These are phyloP conservation scores for Andrena haemorrhoa DNA, from an alignment of 2,888 invertebrate genomes.

Conservation along the genomic window DNA sequence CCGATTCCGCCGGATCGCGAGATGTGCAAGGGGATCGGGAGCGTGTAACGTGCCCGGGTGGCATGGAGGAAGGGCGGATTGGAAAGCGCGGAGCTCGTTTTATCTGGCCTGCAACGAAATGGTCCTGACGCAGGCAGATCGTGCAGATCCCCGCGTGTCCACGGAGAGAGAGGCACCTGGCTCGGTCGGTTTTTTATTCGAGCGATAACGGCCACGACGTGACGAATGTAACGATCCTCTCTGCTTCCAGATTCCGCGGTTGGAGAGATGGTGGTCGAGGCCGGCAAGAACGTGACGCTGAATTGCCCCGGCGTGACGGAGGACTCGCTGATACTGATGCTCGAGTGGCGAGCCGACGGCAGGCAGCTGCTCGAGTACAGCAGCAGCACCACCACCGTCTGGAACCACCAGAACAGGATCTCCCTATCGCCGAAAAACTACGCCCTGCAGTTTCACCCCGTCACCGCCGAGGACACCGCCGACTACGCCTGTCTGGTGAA, in stretches of 20 bases:
- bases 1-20: slow-evolving; percentile 9
- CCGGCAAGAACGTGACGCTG: slow-evolving; percentile 89
- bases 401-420: slow-evolving; percentile 86
- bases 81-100: slow-evolving; percentile 34
- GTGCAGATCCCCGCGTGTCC: slow-evolving; percentile 27
- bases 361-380: slow-evolving; percentile 86
- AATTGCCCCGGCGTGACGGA: slow-evolving; percentile 90
- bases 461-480: slow-evolving; percentile 88
- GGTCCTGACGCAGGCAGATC: slow-evolving; percentile 62
- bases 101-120: slow-evolving; percentile 47
- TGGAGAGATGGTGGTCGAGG: slow-evolving; percentile 87
- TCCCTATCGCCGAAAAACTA: slow-evolving; percentile 88
- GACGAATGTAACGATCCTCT: slow-evolving; percentile 58
- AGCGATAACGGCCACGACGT: slow-evolving; percentile 55
- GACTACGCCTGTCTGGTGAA: slow-evolving; percentile 90
- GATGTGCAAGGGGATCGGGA: neutral
- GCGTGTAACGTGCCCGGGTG: neutral
- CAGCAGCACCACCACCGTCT: slow-evolving; percentile 86
- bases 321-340: slow-evolving; percentile 88
- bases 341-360: slow-evolving; percentile 87
- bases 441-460: slow-evolving; percentile 88
- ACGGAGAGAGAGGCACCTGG: neutral
- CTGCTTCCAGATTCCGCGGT: slow-evolving; percentile 87
- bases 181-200: slow-evolving; percentile 52
- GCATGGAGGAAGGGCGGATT: slow-evolving; percentile 8